A percentile compares a stretch with the other conserved stretches of the same genome.
phyloP scores from a whole-genome alignment of 1,140 invertebrate genomes.

The Cotesia typhae region DNA sequence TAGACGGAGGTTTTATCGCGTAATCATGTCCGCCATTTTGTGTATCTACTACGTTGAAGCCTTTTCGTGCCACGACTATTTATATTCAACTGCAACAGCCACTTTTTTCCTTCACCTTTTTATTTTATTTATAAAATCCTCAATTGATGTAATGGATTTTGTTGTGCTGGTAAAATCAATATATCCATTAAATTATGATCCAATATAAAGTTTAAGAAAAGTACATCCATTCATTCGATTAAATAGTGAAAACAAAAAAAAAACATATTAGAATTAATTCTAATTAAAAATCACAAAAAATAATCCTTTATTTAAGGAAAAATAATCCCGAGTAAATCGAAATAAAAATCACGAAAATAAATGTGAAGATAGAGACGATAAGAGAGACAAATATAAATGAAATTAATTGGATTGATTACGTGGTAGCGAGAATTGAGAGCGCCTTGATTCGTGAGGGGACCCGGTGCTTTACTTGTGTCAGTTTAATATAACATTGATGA shows the following conservation, averaged over 20 bases:
- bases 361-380: background rate
- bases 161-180: background rate
- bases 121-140: constrained; percentile 14
- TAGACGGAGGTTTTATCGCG: background rate
- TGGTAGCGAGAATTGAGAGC: constrained; percentile 1
- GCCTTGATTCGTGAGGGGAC: background rate
- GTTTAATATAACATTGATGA: background rate
- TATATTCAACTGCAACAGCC: constrained; percentile 22
- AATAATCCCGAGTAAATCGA: constrained; percentile 1
- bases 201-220: no score
- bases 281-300: no score
- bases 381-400: background rate
- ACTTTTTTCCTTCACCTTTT: constrained; percentile 15
- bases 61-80: background rate
- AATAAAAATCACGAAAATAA: no score
- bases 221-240: no score
- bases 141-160: background rate
- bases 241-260: no score
- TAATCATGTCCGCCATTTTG: constrained; percentile 23
- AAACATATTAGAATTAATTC: no score
- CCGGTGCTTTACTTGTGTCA: background rate
- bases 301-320: background rate
- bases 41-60: constrained; percentile 14
- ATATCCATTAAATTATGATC: no score
- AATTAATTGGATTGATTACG: constrained; percentile 29